Evolutionary conservation across 2,113 vertebrate genomes (phyloP).

Genomic region (Procapra przewalskii): DNA sequence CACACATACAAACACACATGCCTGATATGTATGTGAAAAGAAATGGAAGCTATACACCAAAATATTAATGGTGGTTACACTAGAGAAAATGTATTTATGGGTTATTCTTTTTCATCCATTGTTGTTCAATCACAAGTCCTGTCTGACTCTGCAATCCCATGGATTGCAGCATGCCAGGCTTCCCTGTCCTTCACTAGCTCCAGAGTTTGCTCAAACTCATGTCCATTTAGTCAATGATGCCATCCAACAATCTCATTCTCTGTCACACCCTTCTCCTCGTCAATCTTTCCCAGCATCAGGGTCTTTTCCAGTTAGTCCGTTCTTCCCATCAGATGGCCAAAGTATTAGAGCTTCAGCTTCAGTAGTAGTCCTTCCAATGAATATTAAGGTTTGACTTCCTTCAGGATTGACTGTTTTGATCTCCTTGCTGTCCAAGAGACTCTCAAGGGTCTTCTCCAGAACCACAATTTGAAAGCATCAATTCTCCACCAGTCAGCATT

Average conservation of each 20-base stretch:
- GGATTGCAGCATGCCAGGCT: background rate
- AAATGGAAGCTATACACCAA: background rate
- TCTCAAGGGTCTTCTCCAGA: background rate
- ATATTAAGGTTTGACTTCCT: background rate
- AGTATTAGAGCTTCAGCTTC: background rate
- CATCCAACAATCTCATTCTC: background rate
- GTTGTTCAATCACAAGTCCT: background rate
- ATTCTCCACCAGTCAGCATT: background rate
- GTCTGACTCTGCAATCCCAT: background rate
- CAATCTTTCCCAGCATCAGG: background rate
- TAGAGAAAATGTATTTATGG: conserved; percentile 14
- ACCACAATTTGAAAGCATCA: background rate
- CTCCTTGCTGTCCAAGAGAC: background rate
- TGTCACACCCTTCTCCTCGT: background rate
- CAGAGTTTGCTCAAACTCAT: background rate
- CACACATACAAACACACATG: background rate
- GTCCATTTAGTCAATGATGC: background rate
- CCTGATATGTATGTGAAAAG: background rate
- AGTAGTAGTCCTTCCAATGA: background rate
- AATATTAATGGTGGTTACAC: background rate
- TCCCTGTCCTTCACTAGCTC: background rate
- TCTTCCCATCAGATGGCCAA: background rate
- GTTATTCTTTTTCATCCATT: background rate
- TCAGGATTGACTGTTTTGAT: background rate
- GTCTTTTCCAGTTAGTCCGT: background rate